Evolutionary conservation across 2,113 vertebrate genomes (phyloP), one percentile per base, ranked within the genome.

Genomic region (Mionectes macconnelli): DNA sequence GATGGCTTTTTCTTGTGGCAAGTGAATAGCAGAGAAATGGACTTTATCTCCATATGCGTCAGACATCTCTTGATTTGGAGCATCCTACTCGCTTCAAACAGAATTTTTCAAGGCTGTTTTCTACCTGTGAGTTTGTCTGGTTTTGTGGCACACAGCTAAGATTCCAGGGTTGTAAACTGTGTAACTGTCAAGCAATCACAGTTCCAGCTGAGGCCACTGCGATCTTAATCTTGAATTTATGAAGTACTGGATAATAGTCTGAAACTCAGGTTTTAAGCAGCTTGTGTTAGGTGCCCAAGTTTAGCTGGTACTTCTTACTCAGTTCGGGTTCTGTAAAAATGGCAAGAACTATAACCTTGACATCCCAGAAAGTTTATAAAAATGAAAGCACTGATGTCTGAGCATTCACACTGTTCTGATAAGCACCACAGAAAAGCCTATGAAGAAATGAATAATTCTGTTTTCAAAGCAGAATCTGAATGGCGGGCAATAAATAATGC

Each of bases 381-480:
- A 93, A 81, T 1, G 31, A 87, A 83, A 44, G 44, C 80, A 90
- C 50, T 86, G 66, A 69, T 59, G 77, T 84, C 69, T 78, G 81
- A 87, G 80, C 60, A 52, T 84, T 94, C 87, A 78, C 42, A 56
- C 33, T 60, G 13, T 78, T 94, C 86, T 79, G 69, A 91, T 91
- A 86, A 89, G 89, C 84, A 91, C 56, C 28, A 60, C 83, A 81
- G 89, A 93, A 92, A 84, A 94, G 83, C 90, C 93, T 30, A 79
- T 68, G 91, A 90, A 93, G 89, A 96, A 94, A 91, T 89, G 91
- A 94, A 84, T 94, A 95, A 97, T 94, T 92, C 83, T 91, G 86
- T 96, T 96, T 97, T 89, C 94, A 91, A 94, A 89, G 94, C 89
- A 79, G 84, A 89, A 92, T 91, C 62, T 94, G 87, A 96, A 94